phyloP scores from a whole-genome alignment of 2,888 invertebrate species.

The Eristalinus aeneus region DNA sequence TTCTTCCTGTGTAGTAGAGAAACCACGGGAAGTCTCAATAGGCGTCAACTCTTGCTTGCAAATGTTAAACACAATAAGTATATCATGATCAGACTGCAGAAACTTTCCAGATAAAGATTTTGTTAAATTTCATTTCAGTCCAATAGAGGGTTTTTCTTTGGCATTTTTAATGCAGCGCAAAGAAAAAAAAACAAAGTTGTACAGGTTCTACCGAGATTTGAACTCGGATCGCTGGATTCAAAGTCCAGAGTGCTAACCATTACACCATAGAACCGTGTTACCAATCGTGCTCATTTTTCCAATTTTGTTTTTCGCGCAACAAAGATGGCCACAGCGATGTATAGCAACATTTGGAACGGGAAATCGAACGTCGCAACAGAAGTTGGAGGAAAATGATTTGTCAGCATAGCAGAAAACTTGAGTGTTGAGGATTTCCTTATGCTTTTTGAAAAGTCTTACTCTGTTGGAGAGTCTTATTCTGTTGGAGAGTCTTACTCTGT shows the following conservation, averaged over 20 bases:
- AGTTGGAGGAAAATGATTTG: not conserved
- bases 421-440: not conserved
- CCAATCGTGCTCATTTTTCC: not conserved
- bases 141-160: no score
- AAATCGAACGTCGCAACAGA: not conserved
- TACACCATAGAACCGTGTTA: conserved; percentile 71
- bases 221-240: conserved; percentile 73
- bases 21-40: no score
- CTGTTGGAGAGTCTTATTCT: no score
- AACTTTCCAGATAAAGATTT: no score
- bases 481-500: no score
- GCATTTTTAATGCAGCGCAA: not conserved
- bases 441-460: not conserved
- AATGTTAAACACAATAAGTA: no score
- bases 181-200: not conserved
- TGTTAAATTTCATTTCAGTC: no score
- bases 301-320: conserved; percentile 3
- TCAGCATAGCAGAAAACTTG: not conserved
- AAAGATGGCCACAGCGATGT: not conserved
- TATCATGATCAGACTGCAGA: no score
- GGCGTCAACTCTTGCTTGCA: no score
- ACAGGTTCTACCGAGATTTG: conserved; percentile 71
- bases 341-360: not conserved
- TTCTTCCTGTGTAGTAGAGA: no score
- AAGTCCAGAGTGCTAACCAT: conserved; percentile 73